A percentile compares a stretch with the other conserved stretches of the same genome.
Evolutionary conservation across 2,797 vertebrate genomes (phyloP).

Genomic region (Hydrocynus forskahlii): DNA sequence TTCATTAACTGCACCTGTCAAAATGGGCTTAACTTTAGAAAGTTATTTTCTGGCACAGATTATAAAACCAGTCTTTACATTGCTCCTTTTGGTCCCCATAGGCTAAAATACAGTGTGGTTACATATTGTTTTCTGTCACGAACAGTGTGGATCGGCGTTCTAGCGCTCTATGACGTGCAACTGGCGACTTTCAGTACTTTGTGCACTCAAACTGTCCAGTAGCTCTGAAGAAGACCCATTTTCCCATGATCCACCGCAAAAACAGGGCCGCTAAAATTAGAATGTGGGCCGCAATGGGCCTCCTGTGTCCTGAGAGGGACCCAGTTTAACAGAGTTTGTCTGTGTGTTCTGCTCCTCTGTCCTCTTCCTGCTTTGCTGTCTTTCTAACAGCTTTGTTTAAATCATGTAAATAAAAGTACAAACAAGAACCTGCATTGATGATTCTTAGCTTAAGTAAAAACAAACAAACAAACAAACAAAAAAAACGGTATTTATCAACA

Average conservation of each 20-base stretch:
- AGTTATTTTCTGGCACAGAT: neutral
- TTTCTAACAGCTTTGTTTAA: conserved; percentile 19
- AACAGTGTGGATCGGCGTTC: conserved; percentile 16
- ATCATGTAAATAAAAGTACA: conserved; percentile 29
- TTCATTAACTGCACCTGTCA: neutral
- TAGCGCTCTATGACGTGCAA: conserved; percentile 6
- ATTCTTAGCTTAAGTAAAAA: neutral
- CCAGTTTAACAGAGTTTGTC: conserved; percentile 72
- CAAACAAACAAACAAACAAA: no score
- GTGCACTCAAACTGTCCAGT: conserved; percentile 67
- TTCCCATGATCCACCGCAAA: conserved; percentile 70
- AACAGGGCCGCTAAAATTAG: conserved; percentile 78
- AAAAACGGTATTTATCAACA: neutral
- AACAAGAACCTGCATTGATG: neutral
- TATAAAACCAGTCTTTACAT: neutral
- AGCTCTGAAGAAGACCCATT: conserved; percentile 71
- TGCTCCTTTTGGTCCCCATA: neutral
- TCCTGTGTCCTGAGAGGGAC: conserved; percentile 71
- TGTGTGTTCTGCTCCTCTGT: conserved; percentile 57
- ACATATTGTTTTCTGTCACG: neutral
- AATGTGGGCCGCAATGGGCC: conserved; percentile 77
- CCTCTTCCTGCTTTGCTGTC: conserved; percentile 61
- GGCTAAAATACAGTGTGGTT: neutral
- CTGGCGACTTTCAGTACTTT: conserved; percentile 43
- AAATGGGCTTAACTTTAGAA: neutral